A percentile compares a stretch with the other conserved stretches of the same genome.
phyloP scores from a whole-genome alignment of 2,888 invertebrate species.

The Amphimallon solstitiale region DNA sequence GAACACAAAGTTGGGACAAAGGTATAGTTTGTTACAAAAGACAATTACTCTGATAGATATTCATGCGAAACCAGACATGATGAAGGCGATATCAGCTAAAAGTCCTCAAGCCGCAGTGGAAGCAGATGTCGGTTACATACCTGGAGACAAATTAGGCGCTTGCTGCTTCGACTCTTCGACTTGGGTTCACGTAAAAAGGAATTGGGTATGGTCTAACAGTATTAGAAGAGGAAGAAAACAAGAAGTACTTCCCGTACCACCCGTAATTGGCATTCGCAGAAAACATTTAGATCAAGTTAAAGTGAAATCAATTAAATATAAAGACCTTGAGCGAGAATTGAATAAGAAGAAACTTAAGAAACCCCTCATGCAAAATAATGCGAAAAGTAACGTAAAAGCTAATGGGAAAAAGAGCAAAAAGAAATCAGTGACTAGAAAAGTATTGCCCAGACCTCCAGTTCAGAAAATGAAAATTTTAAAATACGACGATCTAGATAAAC shows the following conservation, averaged over 20 bases:
- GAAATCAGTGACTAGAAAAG: constrained; percentile 31
- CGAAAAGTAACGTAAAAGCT: constrained; percentile 35
- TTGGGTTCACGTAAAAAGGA: constrained; percentile 72
- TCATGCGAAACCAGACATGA: constrained; percentile 64
- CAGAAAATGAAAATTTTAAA: constrained; percentile 44
- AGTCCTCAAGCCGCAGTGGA: constrained; percentile 62
- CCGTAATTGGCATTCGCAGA: constrained; percentile 31
- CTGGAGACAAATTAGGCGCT: constrained; percentile 79
- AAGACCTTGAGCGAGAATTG: constrained; percentile 30
- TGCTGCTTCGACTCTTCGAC: constrained; percentile 78
- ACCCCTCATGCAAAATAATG: background rate
- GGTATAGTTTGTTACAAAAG: constrained; percentile 53
- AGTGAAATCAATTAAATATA: constrained; percentile 41
- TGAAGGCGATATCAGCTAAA: constrained; percentile 62
- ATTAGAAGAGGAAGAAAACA: constrained; percentile 33
- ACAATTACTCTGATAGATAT: constrained; percentile 64
- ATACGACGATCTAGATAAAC: constrained; percentile 73
- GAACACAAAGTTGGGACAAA: constrained; percentile 71
- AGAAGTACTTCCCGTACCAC: background rate
- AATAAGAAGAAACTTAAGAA: constrained; percentile 34
- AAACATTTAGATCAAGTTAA: constrained; percentile 42
- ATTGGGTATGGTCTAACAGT: constrained; percentile 68
- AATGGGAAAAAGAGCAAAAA: constrained; percentile 13
- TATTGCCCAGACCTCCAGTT: constrained; percentile 33
- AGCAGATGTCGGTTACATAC: constrained; percentile 70